Conservation (phyloP, 2,888 invertebrate species). For the Meloe dianella region DNA sequence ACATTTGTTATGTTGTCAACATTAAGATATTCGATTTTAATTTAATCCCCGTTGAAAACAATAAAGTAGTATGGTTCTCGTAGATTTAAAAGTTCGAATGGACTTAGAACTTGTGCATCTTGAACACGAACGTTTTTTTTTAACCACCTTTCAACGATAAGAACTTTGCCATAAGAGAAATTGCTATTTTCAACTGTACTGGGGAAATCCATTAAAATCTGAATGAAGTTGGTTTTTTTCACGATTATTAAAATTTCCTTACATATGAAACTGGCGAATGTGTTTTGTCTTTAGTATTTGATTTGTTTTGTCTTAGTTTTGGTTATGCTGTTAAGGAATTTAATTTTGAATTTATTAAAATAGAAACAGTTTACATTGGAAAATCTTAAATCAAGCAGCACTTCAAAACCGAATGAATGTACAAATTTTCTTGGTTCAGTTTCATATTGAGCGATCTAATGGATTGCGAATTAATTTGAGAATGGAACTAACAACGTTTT, state of each 20-base stretch:
- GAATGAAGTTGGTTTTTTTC: background rate
- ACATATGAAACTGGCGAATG: background rate
- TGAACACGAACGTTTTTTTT: background rate
- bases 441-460: background rate
- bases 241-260: background rate
- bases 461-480: background rate
- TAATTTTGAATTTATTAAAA: background rate
- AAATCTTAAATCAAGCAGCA: background rate
- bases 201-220: slow-evolving; percentile 5
- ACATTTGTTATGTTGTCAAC: background rate
- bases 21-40: background rate
- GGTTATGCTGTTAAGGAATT: background rate
- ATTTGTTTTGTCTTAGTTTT: background rate
- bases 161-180: background rate
- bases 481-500: background rate
- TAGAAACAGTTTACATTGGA: background rate
- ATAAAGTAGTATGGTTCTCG: background rate
- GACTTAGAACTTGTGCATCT: background rate
- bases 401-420: background rate
- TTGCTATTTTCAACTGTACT: background rate
- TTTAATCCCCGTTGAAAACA: background rate
- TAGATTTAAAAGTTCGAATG: background rate
- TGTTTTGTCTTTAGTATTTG: background rate
- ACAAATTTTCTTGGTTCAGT: background rate
- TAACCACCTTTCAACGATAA: background rate